A percentile compares a stretch with the other conserved stretches of the same genome.
Evolutionary conservation across 2,888 invertebrate genomes (phyloP).

Genomic region (Metellina segmentata): DNA sequence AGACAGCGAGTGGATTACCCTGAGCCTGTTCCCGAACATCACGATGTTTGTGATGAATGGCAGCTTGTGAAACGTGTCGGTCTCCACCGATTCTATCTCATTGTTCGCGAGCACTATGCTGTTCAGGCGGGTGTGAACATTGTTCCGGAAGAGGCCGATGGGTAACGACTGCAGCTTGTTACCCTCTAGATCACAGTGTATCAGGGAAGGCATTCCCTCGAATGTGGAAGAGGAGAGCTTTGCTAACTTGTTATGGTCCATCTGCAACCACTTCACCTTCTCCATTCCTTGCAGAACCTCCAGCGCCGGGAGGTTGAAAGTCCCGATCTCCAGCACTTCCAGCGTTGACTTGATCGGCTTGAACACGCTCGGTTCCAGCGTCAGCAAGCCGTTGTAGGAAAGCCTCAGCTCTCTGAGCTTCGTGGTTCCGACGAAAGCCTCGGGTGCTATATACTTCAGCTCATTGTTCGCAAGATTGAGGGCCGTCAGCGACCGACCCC

Average conservation of each 20-base stretch:
- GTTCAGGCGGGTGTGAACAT: conserved; percentile 86
- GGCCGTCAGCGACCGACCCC: conserved; percentile 91
- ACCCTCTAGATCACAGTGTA: conserved; percentile 93
- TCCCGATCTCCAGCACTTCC: conserved; percentile 91
- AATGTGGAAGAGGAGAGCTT: conserved; percentile 87
- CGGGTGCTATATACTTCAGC: conserved; percentile 89
- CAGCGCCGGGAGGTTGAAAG: conserved; percentile 82
- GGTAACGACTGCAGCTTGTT: conserved; percentile 89
- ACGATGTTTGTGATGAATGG: conserved; percentile 89
- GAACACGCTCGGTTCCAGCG: conserved; percentile 64
- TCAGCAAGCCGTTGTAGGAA: conserved; percentile 78
- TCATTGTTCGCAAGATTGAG: conserved; percentile 95
- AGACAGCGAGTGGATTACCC: conserved; percentile 86
- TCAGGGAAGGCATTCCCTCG: conserved; percentile 87
- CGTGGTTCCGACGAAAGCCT: conserved; percentile 88
- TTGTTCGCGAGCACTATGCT: conserved; percentile 92
- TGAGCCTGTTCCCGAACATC: conserved; percentile 88
- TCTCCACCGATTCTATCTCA: conserved; percentile 86
- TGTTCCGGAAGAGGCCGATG: conserved; percentile 85
- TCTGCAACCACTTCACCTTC: conserved; percentile 78
- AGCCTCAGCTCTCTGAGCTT: conserved; percentile 80
- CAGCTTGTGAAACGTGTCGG: conserved; percentile 87
- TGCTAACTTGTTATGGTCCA: conserved; percentile 87
- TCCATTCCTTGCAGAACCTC: conserved; percentile 63
- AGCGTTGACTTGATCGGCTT: conserved; percentile 83